phyloP scores from a whole-genome alignment of 2,113 vertebrate species.

The Petrocephalus microphthalmus region DNA sequence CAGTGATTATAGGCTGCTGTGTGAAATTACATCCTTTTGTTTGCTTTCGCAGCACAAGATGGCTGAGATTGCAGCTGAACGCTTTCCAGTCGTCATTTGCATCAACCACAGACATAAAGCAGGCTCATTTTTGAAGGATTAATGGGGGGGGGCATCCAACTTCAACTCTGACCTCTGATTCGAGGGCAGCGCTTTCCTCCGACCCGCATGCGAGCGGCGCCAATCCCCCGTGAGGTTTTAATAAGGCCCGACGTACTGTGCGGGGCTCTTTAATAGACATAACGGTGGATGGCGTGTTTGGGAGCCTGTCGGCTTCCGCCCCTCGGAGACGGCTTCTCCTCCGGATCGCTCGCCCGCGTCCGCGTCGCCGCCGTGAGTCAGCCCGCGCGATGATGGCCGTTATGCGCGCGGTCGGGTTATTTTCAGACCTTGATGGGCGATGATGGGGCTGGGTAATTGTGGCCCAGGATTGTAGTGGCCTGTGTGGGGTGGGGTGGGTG shows the following conservation, averaged over 20 bases:
- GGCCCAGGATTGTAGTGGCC: conserved; percentile 50
- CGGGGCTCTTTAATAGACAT: background rate
- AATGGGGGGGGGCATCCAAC: background rate
- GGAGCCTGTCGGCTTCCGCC: background rate
- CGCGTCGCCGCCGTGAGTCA: conserved; percentile 35
- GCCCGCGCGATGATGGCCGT: conserved; percentile 25
- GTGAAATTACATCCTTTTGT: conserved; percentile 43
- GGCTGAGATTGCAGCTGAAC: conserved; percentile 38
- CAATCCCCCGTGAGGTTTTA: background rate
- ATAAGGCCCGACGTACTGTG: background rate
- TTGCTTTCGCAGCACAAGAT: conserved; percentile 27
- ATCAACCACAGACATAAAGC: background rate
- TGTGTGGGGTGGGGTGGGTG: no score
- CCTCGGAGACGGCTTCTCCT: background rate
- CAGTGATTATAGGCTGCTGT: conserved; percentile 43
- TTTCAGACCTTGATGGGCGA: conserved; percentile 48
- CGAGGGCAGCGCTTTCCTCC: background rate
- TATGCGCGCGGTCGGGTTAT: conserved; percentile 39
- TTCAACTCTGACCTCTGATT: conserved; percentile 3
- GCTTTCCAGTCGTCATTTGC: background rate
- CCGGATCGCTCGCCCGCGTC: background rate
- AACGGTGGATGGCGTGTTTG: background rate
- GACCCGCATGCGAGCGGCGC: background rate
- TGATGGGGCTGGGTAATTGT: conserved; percentile 55
- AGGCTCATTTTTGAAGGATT: background rate